Base-by-base conservation (phyloP, 1,140 invertebrate genomes). In the Caligus rogercresseyi region DNA sequence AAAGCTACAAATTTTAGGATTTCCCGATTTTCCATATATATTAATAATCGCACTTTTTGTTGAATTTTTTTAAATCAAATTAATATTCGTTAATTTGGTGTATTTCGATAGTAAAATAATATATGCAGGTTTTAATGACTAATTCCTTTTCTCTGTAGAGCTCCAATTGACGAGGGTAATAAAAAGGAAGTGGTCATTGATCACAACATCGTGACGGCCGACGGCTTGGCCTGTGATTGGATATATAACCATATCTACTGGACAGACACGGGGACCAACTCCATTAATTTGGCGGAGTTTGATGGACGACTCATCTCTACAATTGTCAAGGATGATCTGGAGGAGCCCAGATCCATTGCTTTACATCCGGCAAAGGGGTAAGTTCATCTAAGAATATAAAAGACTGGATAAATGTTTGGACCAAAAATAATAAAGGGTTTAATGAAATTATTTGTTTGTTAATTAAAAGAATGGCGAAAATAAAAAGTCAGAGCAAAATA, bases 171-270 rank as follows among this genome's bases (percentile, higher is more conserved):
- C 68, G 87, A 90, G 76, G 88, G 88, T 7, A 85, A 81, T 67
- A 84, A 88, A 59, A 81, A 84, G 66, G 82, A 80, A 0, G 82
- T 86, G 3, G 84, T 93, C 1, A 83, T 93, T 15, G 81, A 81
- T 19, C 79, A 89, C 54, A 83, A 88, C 70, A 75, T 89, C 21
- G 87, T 85, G 4, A 90, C 84, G 11, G 87, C 89, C 0, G 91
- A 97, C 76, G 92, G 91, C 16, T 73, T 97, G 54, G 90, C 92
- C 1, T 85, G 96, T 31, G 93, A 98, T 74, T 97, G 93, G 93
- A 84, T 97, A 58, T 91, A 96, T 73, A 85, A 86, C 72, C 86
- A 95, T 67, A 80, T 98, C 54, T 98, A 97, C 75, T 97, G 92
- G 87, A 72, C 90, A 0, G 89, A 95, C 71, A 87, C 89, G 1